phyloP scores from a whole-genome alignment of 1,140 invertebrate species.

The Eurosta solidaginis region DNA sequence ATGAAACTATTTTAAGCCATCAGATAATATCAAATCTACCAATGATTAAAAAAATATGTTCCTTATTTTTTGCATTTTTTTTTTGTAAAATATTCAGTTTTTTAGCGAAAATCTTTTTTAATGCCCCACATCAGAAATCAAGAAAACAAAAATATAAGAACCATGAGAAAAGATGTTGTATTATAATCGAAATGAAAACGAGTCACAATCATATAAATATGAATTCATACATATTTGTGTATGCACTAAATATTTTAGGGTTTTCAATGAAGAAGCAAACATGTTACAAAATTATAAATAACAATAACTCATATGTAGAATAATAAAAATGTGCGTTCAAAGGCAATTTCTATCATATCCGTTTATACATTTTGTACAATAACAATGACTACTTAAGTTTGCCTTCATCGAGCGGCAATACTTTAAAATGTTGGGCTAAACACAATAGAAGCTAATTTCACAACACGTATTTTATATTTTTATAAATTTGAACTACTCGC shows the following conservation, averaged over 20 bases:
- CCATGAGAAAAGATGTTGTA: not conserved
- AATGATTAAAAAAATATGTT: not conserved
- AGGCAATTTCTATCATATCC: not conserved
- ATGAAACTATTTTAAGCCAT: too few relatives aligned
- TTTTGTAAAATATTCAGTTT: too few relatives aligned
- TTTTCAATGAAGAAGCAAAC: not conserved
- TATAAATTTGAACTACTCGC: not conserved
- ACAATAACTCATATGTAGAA: not conserved
- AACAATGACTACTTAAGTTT: not conserved
- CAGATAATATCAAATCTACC: too few relatives aligned
- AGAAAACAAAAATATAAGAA: not conserved
- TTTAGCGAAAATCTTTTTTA: not conserved
- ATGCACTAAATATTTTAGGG: not conserved
- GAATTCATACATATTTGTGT: too few relatives aligned
- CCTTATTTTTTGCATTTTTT: not conserved
- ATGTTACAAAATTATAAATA: not conserved
- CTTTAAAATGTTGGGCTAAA: not conserved
- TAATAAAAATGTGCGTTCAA: not conserved
- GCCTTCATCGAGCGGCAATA: too few relatives aligned
- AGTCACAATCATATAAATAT: slow-evolving; percentile 19
- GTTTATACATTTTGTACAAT: not conserved
- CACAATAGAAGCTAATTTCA: not conserved
- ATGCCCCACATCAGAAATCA: not conserved
- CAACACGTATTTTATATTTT: not conserved
- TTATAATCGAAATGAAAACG: slow-evolving; percentile 13